Conservation (phyloP, 2,797 vertebrate species). For the Gephyroberyx darwinii region DNA sequence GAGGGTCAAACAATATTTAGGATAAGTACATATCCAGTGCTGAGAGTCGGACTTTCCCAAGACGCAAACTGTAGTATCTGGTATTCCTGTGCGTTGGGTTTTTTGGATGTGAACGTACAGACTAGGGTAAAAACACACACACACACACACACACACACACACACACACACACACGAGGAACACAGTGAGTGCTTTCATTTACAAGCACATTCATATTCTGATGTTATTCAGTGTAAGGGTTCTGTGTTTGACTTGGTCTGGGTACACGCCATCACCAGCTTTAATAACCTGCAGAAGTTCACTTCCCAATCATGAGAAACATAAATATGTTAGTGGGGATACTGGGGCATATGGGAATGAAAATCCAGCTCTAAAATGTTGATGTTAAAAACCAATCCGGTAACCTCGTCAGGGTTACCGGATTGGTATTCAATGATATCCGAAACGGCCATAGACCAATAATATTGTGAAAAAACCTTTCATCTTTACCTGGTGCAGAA, state of each 20-base stretch:
- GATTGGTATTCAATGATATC: too few relatives aligned
- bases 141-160: background rate
- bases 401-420: too few relatives aligned
- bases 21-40: constrained; percentile 75
- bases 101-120: constrained; percentile 16
- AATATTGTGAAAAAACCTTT: too few relatives aligned
- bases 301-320: constrained; percentile 10
- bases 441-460: too few relatives aligned
- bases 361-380: too few relatives aligned
- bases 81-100: constrained; percentile 8
- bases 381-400: too few relatives aligned
- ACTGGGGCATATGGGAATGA: background rate
- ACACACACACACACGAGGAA: constrained; percentile 9
- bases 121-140: constrained; percentile 3
- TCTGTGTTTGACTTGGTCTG: constrained; percentile 2
- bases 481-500: too few relatives aligned
- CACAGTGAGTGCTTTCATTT: constrained; percentile 50
- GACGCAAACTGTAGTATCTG: background rate
- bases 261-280: too few relatives aligned
- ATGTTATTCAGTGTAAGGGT: constrained; percentile 31
- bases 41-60: constrained; percentile 35
- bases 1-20: constrained; percentile 81
- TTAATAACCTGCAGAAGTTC: too few relatives aligned
- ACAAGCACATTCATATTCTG: constrained; percentile 58
- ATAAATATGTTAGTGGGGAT: background rate